Evolutionary conservation across 2,888 invertebrate genomes (phyloP).

Genomic region (Capitulum mitella): DNA sequence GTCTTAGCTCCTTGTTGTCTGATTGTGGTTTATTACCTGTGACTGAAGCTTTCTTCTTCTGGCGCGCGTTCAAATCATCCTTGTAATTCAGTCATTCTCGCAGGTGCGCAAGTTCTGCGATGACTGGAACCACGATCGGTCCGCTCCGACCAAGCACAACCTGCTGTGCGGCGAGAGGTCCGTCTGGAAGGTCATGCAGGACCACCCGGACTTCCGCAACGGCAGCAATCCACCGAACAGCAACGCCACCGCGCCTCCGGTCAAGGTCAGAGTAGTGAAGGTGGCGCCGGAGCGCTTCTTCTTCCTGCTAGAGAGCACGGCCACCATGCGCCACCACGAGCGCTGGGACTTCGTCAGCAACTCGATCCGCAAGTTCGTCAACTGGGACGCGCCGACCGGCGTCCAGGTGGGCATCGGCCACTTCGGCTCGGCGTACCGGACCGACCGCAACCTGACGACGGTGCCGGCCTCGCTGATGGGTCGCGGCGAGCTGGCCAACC

Average conservation of each 20-base stretch:
- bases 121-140: constrained; percentile 46
- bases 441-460: constrained; percentile 32
- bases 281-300: constrained; percentile 9
- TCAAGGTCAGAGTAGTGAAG: neutral
- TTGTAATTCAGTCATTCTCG: too few relatives aligned
- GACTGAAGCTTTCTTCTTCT: too few relatives aligned
- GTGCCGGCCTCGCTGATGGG: constrained; percentile 30
- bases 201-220: constrained; percentile 40
- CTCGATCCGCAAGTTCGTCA: constrained; percentile 54
- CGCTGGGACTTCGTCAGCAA: constrained; percentile 54
- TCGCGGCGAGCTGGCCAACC: constrained; percentile 19
- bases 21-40: too few relatives aligned
- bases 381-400: constrained; percentile 49
- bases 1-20: too few relatives aligned
- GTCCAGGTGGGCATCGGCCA: constrained; percentile 41
- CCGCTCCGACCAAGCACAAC: constrained; percentile 42
- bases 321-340: constrained; percentile 42
- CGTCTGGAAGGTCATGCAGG: constrained; percentile 41
- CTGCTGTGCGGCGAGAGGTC: constrained; percentile 42
- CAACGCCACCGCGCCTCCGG: neutral
- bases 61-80: too few relatives aligned
- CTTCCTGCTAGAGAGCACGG: constrained; percentile 22
- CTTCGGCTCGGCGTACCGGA: constrained; percentile 32
- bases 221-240: constrained; percentile 26
- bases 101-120: constrained; percentile 57